Conservation (phyloP, 1,140 invertebrate species). For the Archivesica marissinica region DNA sequence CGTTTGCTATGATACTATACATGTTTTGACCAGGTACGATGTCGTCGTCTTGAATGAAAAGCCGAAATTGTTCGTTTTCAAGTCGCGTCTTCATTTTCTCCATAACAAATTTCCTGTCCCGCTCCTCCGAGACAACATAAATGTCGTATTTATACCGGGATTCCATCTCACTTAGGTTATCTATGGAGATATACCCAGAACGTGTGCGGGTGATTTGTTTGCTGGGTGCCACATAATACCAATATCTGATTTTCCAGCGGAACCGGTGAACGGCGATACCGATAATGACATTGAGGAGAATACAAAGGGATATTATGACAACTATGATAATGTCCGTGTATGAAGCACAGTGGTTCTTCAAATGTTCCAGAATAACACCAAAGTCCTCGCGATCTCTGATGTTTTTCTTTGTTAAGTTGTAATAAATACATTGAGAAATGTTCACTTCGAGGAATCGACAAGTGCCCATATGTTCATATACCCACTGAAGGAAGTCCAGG, state of each 20-base stretch:
- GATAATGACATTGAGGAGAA: conserved; percentile 9
- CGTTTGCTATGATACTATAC: conserved; percentile 42
- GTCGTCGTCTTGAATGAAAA: conserved; percentile 22
- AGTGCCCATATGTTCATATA: conserved; percentile 1
- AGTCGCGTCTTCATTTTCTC: conserved; percentile 6
- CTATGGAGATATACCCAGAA: conserved; percentile 16
- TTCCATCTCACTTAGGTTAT: background rate
- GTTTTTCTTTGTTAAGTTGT: background rate
- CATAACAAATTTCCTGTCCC: background rate
- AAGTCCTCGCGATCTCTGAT: background rate
- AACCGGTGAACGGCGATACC: conserved; percentile 5
- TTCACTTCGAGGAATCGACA: conserved; percentile 9
- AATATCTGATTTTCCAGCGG: conserved; percentile 48
- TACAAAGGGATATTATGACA: background rate
- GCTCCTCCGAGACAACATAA: background rate
- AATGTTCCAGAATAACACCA: background rate
- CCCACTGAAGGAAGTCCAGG: conserved; percentile 44
- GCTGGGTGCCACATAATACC: conserved; percentile 40
- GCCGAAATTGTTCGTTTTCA: background rate
- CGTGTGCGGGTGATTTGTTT: background rate
- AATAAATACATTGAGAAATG: conserved; percentile 8
- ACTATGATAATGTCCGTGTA: conserved; percentile 5
- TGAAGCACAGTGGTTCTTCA: conserved; percentile 9
- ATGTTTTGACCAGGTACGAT: conserved; percentile 23
- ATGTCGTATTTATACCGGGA: conserved; percentile 5